These are phyloP conservation scores for Acomys russatus DNA, from an alignment of 2,797 vertebrate species.

Conservation along the genomic window DNA sequence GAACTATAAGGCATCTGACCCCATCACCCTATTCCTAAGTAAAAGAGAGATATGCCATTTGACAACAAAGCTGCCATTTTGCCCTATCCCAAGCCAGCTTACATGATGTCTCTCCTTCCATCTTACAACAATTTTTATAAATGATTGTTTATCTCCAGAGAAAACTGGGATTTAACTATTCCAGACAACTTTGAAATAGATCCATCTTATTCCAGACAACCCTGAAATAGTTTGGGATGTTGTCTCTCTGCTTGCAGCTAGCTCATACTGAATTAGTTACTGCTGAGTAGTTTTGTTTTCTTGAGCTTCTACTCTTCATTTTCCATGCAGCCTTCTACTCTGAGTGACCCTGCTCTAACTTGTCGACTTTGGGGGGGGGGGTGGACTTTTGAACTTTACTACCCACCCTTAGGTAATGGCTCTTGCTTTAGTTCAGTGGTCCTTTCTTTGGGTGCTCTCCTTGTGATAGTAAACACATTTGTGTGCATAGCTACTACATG, in stretches of 20 bases:
- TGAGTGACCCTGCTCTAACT: not conserved
- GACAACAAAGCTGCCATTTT: not conserved
- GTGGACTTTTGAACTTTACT: not conserved
- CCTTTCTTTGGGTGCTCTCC: not conserved
- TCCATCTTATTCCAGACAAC: not conserved
- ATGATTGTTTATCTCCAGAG: not conserved
- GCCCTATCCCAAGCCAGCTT: not conserved
- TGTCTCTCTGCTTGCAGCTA: not conserved
- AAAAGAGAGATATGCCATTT: not conserved
- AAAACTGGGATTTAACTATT: not conserved
- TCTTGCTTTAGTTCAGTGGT: not conserved
- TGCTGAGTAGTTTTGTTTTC: not conserved
- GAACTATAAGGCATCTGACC: not conserved
- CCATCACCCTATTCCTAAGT: not conserved
- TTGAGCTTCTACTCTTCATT: not conserved
- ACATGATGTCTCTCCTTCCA: not conserved
- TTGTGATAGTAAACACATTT: not conserved
- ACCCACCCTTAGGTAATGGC: not conserved
- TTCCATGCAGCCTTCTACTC: not conserved
- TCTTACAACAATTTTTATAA: slow-evolving; percentile 9
- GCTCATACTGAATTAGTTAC: not conserved
- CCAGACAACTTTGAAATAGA: not conserved
- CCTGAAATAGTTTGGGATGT: not conserved
- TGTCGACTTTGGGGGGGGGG: not conserved
- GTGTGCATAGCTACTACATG: not conserved